Base-by-base conservation (phyloP, 2,113 vertebrate species). In the Sinocyclocheilus grahami region DNA sequence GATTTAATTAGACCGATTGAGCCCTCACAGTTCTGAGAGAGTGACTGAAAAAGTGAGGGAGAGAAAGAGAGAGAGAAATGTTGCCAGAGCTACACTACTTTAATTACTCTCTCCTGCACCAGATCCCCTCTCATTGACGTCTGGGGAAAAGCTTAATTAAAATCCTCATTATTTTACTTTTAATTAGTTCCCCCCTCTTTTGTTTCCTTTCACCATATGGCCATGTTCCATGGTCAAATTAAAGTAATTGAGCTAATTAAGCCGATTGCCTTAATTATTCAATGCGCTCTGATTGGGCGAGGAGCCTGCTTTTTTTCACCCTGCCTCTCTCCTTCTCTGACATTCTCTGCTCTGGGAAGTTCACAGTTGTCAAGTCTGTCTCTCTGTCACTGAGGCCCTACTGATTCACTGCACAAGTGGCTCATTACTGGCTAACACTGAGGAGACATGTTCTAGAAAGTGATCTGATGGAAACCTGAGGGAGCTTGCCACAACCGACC, bases 1-100 rank as follows among this genome's bases (percentile, higher is more conserved):
- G 93, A 95, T 95, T 95, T 95, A 95, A 95, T 95, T 95, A 95
- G 94, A 94, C 93, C 94, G 94, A 95, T 95, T 93, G 94, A 94
- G 94, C 93, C 93, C 94, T 95, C 93, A 92, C 94, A 92, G 95
- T 93, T 94, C 93, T 93, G 92, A 94, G 93, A 94, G 93, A 93
- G 92, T 91, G 92, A 92, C 91, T 76, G 75, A 60, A 65, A 55
- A 30, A 85, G 69, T 63, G 55, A 82, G 42, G 39, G 53, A 24
- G 86, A 78, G 86, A 78, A 37, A 80, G 80, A 60, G 91, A 93
- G 93, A 77, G 75, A 77, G 75, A 75, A 48, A 95, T 95, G 95
- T 94, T 95, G 94, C 95, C 94, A 94, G 93, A 92, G 91, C 93
- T 95, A 95, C 93, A 95, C 92, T 93, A 92, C 93, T 94, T 95